phyloP scores from a whole-genome alignment of 2,113 vertebrate genomes.

The Eonycteris spelaea region DNA sequence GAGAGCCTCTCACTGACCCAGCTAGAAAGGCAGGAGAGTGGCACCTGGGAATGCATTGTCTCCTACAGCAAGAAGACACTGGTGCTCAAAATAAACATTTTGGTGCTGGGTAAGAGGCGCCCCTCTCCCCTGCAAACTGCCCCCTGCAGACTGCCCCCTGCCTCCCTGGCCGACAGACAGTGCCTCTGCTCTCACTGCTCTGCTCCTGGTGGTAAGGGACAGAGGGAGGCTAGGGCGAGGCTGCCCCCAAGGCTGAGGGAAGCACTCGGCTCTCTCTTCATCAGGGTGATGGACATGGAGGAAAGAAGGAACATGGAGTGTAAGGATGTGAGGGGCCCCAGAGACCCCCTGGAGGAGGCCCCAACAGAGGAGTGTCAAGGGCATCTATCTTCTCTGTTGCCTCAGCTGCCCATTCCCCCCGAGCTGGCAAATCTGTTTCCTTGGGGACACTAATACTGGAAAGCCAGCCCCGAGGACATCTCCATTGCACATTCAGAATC shows the following conservation, averaged over 20 bases:
- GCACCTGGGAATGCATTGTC: slow-evolving; percentile 74
- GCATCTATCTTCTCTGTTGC: not conserved
- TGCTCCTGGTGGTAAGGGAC: not conserved
- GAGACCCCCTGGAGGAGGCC: not conserved
- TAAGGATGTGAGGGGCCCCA: not conserved
- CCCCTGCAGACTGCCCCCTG: not conserved
- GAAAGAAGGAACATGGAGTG: not conserved
- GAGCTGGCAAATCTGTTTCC: not conserved
- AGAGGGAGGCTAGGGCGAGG: not conserved
- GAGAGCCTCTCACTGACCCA: not conserved
- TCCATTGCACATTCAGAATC: not conserved
- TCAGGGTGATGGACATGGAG: not conserved
- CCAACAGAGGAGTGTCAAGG: not conserved
- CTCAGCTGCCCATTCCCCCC: not conserved
- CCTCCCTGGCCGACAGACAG: not conserved
- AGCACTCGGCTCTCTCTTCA: not conserved
- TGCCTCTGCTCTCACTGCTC: not conserved
- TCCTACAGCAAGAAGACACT: not conserved
- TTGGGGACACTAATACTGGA: not conserved
- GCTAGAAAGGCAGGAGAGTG: slow-evolving; percentile 10
- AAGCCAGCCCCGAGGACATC: not conserved
- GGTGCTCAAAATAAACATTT: slow-evolving; percentile 33
- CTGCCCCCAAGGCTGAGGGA: not conserved
- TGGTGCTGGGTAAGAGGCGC: slow-evolving; percentile 78
- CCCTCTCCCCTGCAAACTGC: not conserved